phyloP scores from a whole-genome alignment of 2,113 vertebrate genomes.

The Callospermophilus lateralis region DNA sequence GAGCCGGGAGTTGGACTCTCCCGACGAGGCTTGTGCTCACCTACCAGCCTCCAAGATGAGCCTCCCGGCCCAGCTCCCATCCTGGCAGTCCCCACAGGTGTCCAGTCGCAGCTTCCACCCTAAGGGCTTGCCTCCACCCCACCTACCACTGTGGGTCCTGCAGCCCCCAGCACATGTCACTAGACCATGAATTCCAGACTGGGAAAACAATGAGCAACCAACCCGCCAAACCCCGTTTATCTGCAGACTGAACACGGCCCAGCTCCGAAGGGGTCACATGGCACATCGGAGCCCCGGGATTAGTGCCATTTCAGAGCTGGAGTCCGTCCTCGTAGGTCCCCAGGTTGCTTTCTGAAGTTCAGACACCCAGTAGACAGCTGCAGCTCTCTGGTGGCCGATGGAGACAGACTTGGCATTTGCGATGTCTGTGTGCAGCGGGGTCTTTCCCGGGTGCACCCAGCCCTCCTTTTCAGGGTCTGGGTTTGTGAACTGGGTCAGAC shows the following conservation, averaged over 20 bases:
- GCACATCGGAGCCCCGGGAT: neutral
- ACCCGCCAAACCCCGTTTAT: neutral
- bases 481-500: neutral
- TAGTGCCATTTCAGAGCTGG: neutral
- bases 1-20: too few species aligned
- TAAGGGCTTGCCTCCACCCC: too few species aligned
- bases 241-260: too few species aligned
- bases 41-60: too few species aligned
- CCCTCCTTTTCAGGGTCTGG: too few species aligned
- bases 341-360: neutral
- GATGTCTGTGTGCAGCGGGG: fast-evolving
- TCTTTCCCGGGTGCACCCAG: too few species aligned
- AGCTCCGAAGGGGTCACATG: neutral
- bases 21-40: too few species aligned
- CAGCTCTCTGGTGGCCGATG: fast-evolving
- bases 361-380: too few species aligned
- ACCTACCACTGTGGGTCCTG: neutral
- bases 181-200: neutral
- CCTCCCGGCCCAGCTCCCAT: too few species aligned
- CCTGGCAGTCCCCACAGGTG: neutral
- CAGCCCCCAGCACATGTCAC: too few species aligned
- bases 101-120: neutral
- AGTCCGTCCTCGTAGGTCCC: too few species aligned
- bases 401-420: neutral
- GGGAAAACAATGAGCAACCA: fast-evolving